A percentile compares a stretch with the other conserved stretches of the same genome.
Conservation (phyloP, 1,140 invertebrate species). For the Drosophila miranda region DNA sequence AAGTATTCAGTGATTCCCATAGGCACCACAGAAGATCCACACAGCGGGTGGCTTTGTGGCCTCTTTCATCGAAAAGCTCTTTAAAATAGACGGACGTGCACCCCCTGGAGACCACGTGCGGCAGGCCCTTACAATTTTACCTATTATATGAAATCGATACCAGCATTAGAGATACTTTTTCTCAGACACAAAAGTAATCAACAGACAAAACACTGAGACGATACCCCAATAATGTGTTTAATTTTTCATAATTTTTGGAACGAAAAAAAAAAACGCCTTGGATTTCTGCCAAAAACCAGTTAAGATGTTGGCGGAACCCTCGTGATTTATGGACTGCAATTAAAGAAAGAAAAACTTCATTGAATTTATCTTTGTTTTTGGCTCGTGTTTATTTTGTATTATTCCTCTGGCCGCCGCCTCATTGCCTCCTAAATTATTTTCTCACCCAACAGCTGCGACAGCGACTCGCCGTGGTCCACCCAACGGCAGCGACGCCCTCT, state of each 20-base stretch:
- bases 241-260: conserved; percentile 12
- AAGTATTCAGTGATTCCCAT: conserved; percentile 24
- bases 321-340: conserved; percentile 64
- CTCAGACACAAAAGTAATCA: conserved; percentile 15
- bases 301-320: conserved; percentile 19
- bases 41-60: conserved; percentile 23
- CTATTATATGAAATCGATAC: conserved; percentile 70
- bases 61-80: conserved; percentile 54
- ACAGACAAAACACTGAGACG: conserved; percentile 10
- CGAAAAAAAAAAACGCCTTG: conserved; percentile 24
- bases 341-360: conserved; percentile 47
- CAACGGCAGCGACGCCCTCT: conserved; percentile 29
- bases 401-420: conserved; percentile 34
- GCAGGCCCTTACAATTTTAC: conserved; percentile 45
- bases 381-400: conserved; percentile 67
- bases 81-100: conserved; percentile 40
- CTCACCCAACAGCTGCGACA: conserved; percentile 43
- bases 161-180: conserved; percentile 52
- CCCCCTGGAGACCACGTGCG: conserved; percentile 17
- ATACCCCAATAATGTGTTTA: conserved; percentile 5
- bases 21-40: conserved; percentile 20
- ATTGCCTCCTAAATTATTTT: conserved; percentile 54
- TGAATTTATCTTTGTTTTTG: conserved; percentile 30
- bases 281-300: conserved; percentile 28
- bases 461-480: conserved; percentile 11